Conservation (phyloP, 2,797 vertebrate species). For the Carcharodon carcharias region DNA sequence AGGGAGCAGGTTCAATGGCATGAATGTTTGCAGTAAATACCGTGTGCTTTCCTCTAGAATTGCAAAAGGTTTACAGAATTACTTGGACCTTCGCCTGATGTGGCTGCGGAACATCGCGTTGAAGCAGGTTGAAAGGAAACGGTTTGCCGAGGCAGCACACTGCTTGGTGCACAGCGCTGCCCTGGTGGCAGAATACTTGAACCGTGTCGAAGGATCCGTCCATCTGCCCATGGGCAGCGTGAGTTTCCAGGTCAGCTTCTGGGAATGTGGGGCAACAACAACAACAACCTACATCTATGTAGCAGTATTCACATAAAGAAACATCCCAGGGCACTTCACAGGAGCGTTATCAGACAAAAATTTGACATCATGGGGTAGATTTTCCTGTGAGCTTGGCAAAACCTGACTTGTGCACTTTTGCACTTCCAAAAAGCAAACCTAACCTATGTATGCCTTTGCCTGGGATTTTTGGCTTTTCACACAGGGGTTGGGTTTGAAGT, state of each 20-base stretch:
- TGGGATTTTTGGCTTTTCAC: too few species aligned
- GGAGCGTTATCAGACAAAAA: neutral
- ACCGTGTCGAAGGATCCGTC: slow-evolving; percentile 15
- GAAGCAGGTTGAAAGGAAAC: slow-evolving; percentile 23
- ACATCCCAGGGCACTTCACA: neutral
- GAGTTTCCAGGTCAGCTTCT: slow-evolving; percentile 36
- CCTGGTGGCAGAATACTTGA: slow-evolving; percentile 35
- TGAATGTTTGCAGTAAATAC: neutral
- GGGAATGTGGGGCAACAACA: neutral
- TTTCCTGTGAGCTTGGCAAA: too few species aligned
- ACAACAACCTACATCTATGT: neutral
- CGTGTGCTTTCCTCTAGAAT: slow-evolving; percentile 22
- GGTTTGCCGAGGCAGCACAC: slow-evolving; percentile 32
- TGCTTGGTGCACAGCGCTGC: slow-evolving; percentile 37
- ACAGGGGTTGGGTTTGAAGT: too few species aligned
- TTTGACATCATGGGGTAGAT: neutral
- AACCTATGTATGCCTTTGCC: too few species aligned
- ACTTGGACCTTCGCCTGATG: slow-evolving; percentile 36
- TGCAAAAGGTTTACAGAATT: slow-evolving; percentile 37
- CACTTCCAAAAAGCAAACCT: too few species aligned
- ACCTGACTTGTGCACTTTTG: too few species aligned
- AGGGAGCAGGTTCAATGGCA: neutral
- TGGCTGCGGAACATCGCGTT: slow-evolving; percentile 37
- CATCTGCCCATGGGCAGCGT: slow-evolving; percentile 37
- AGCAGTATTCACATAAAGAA: neutral